A percentile compares a stretch with the other conserved stretches of the same genome.
Conservation (phyloP, 2,797 vertebrate genomes). For the Mallotus villosus region DNA sequence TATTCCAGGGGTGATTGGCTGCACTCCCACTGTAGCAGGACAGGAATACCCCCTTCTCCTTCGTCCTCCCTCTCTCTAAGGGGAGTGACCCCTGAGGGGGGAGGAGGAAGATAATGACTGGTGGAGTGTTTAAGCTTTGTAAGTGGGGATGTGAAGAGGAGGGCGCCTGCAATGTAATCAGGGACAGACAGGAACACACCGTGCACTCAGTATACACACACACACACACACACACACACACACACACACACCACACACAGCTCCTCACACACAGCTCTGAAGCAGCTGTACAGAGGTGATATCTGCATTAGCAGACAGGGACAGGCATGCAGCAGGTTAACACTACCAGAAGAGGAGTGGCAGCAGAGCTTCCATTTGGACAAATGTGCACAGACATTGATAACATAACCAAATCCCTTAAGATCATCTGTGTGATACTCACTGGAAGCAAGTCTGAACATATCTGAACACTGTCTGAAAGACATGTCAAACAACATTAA, state of each 20-base stretch:
- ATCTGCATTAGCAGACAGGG: slow-evolving; percentile 27
- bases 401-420: slow-evolving; percentile 39
- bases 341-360: slow-evolving; percentile 29
- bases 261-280: neutral
- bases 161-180: neutral
- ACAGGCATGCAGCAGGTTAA: slow-evolving; percentile 37
- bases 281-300: slow-evolving; percentile 52
- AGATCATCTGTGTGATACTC: slow-evolving; percentile 38
- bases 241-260: too few species aligned
- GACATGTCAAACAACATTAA: slow-evolving; percentile 30
- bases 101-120: slow-evolving; percentile 9
- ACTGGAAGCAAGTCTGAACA: slow-evolving; percentile 37
- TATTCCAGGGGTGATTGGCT: slow-evolving; percentile 60
- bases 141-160: slow-evolving; percentile 2
- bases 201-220: neutral
- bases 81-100: slow-evolving; percentile 11
- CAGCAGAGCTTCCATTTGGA: slow-evolving; percentile 31
- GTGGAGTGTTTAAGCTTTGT: neutral
- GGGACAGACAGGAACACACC: neutral
- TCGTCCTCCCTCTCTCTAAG: neutral
- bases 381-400: slow-evolving; percentile 39
- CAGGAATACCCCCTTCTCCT: slow-evolving; percentile 8
- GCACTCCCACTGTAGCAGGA: slow-evolving; percentile 40
- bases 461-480: slow-evolving; percentile 36
- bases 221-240: neutral